phyloP scores from a whole-genome alignment of 2,113 vertebrate genomes.

The Taurulus bubalis region DNA sequence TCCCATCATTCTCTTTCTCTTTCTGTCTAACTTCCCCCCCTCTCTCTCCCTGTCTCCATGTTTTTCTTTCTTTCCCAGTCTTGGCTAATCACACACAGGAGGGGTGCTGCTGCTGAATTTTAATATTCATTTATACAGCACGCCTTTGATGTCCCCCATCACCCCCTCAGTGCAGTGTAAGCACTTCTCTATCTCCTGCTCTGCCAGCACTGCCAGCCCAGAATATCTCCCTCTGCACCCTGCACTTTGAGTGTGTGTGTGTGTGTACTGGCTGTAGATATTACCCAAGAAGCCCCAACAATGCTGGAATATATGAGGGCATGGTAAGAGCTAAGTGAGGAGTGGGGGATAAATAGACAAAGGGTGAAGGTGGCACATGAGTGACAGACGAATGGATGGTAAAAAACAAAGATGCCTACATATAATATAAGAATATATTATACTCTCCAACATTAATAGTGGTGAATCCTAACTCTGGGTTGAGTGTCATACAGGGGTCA shows the following conservation, averaged over 20 bases:
- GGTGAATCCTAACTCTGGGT: conserved; percentile 28
- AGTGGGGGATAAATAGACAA: conserved; percentile 23
- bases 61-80: conserved; percentile 71
- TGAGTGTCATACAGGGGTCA: conserved; percentile 54
- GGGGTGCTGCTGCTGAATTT: conserved; percentile 79
- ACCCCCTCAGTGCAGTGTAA: conserved; percentile 81
- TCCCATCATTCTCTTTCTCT: conserved; percentile 59
- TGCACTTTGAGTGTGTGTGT: conserved; percentile 59
- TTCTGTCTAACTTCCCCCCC: conserved; percentile 55
- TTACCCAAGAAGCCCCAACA: conserved; percentile 64
- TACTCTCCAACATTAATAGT: conserved; percentile 24
- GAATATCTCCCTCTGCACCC: conserved; percentile 78
- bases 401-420: conserved; percentile 21
- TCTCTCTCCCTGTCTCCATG: conserved; percentile 53
- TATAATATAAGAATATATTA: not conserved
- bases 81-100: conserved; percentile 80
- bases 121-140: conserved; percentile 83
- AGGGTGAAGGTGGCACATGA: conserved; percentile 20
- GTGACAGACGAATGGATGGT: conserved; percentile 9
- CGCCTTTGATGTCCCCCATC: conserved; percentile 82
- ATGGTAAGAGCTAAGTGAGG: conserved; percentile 40
- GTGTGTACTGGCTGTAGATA: conserved; percentile 72
- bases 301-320: conserved; percentile 59
- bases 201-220: conserved; percentile 79
- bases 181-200: conserved; percentile 81